phyloP scores from a whole-genome alignment of 2,797 vertebrate genomes.

The Coranthus polyacanthus region DNA sequence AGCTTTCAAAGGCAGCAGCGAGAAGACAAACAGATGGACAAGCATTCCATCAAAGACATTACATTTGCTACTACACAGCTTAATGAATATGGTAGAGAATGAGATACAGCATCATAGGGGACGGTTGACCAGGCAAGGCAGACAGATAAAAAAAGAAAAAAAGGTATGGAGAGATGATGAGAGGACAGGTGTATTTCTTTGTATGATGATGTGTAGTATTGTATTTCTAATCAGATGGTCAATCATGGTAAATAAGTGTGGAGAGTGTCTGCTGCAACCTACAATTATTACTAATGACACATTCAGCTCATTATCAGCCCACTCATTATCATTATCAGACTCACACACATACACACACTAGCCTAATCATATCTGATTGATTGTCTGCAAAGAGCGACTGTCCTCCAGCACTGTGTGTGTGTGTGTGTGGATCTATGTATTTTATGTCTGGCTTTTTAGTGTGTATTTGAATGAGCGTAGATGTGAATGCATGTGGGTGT shows the following conservation, averaged over 20 bases:
- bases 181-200: conserved; percentile 24
- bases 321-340: conserved; percentile 23
- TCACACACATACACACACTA: conserved; percentile 27
- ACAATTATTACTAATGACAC: conserved; percentile 74
- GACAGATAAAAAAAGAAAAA: not conserved
- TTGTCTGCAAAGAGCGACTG: conserved; percentile 51
- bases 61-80: conserved; percentile 34
- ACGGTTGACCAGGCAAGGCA: not conserved
- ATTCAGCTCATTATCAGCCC: conserved; percentile 60
- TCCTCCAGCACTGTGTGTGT: conserved; percentile 39
- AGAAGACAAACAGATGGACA: conserved; percentile 57
- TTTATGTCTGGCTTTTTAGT: too few relatives aligned
- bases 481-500: conserved; percentile 13
- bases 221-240: conserved; percentile 66
- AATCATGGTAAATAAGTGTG: conserved; percentile 64
- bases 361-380: conserved; percentile 69
- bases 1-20: conserved; percentile 39
- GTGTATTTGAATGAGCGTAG: too few relatives aligned
- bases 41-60: conserved; percentile 52
- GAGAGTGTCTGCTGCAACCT: conserved; percentile 60
- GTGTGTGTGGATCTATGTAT: conserved; percentile 8
- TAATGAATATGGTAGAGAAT: conserved; percentile 28
- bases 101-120: conserved; percentile 8
- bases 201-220: conserved; percentile 29
- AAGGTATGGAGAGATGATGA: not conserved